Percentiles rank a stretch among this genome's conserved stretches.
Evolutionary conservation across 2,113 vertebrate genomes (phyloP).

Genomic region (Cercocebus atys): DNA sequence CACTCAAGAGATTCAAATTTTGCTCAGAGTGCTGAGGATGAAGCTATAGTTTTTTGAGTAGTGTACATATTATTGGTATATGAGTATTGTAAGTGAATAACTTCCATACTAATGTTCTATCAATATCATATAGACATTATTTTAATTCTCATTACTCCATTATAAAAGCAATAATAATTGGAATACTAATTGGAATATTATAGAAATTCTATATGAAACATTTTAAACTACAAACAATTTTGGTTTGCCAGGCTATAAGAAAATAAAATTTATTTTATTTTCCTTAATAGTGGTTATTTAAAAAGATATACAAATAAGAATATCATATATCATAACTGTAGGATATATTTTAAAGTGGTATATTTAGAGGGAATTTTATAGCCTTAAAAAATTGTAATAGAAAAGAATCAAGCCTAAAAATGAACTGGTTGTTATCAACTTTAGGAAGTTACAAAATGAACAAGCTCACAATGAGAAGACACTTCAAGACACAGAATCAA

Average conservation of each 20-base stretch:
- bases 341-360: background rate
- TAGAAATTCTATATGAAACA: background rate
- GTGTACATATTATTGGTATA: accelerated
- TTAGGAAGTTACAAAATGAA: background rate
- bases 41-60: background rate
- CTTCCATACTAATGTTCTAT: background rate
- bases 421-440: background rate
- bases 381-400: background rate
- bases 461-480: background rate
- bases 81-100: no score
- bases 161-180: background rate
- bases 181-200: background rate
- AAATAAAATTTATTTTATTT: background rate
- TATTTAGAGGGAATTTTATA: background rate
- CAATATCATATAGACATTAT: background rate
- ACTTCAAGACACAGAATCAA: background rate
- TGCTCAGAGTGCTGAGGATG: background rate
- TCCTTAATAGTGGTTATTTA: background rate
- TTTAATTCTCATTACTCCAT: background rate
- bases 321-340: background rate
- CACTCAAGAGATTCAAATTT: background rate
- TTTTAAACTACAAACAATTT: background rate
- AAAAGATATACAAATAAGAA: slow-evolving; percentile 28
- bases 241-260: background rate
- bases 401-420: background rate